Evolutionary conservation across 1,140 invertebrate species (phyloP).

Genomic region (Drosophila navojoa): DNA sequence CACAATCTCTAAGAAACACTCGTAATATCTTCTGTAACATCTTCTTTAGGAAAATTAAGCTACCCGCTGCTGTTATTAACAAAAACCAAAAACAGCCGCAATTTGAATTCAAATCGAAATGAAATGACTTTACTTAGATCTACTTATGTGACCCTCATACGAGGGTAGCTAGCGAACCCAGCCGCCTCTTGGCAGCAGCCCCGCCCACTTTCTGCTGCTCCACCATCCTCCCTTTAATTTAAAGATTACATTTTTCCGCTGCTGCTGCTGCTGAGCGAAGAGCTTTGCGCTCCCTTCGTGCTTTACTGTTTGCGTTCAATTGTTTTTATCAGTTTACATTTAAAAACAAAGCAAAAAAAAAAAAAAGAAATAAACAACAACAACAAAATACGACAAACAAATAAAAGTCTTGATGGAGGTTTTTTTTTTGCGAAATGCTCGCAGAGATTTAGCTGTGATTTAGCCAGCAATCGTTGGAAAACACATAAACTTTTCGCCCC

Average conservation of each 20-base stretch:
- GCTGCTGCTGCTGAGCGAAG: not conserved
- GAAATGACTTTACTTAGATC: constrained; percentile 70
- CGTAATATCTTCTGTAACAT: not conserved
- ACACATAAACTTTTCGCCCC: constrained; percentile 77
- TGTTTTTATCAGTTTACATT: constrained; percentile 83
- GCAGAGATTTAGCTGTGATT: constrained; percentile 79
- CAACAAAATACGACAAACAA: constrained; percentile 61
- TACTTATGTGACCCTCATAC: constrained; percentile 45
- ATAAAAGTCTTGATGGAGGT: constrained; percentile 64
- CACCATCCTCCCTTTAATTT: constrained; percentile 64
- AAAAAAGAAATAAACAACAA: not conserved
- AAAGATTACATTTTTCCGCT: constrained; percentile 68
- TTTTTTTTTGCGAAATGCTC: constrained; percentile 21
- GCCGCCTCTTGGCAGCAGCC: not conserved
- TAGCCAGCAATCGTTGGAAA: constrained; percentile 73
- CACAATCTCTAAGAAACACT: not conserved
- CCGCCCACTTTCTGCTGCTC: constrained; percentile 10
- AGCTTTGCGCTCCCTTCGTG: constrained; percentile 23
- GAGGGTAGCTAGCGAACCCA: constrained; percentile 7
- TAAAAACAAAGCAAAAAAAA: constrained; percentile 48
- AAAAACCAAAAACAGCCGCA: constrained; percentile 15
- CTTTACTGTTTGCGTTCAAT: constrained; percentile 75
- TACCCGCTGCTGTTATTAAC: not conserved
- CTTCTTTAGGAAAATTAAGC: not conserved
- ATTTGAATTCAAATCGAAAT: constrained; percentile 77